A percentile compares a stretch with the other conserved stretches of the same genome.
phyloP scores from a whole-genome alignment of 2,113 vertebrate species.

The Cathartes aura region DNA sequence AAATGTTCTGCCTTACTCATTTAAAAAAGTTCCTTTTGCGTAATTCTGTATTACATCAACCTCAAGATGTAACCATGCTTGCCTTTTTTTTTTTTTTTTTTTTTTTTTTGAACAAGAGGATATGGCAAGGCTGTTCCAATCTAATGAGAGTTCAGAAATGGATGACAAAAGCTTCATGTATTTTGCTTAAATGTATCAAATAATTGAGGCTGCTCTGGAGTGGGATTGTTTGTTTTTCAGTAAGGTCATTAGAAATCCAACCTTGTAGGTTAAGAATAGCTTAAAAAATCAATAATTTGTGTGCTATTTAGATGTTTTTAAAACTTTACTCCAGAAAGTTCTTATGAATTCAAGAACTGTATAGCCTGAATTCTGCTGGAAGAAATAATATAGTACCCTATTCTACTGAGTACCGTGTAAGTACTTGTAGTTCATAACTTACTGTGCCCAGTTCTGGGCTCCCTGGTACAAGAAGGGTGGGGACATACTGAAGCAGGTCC shows the following conservation, averaged over 20 bases:
- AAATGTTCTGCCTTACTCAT: background rate
- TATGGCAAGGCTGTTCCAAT: background rate
- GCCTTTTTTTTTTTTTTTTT: background rate
- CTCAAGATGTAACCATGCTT: background rate
- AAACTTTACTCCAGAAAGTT: background rate
- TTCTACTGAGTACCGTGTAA: background rate
- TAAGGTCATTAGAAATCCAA: background rate
- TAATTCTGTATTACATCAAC: background rate
- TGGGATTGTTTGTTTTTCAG: background rate
- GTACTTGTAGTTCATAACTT: background rate
- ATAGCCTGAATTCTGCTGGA: background rate
- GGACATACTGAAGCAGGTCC: background rate
- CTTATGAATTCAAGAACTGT: background rate
- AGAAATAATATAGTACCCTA: background rate
- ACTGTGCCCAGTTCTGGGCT: background rate
- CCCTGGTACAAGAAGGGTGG: background rate
- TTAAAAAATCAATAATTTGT: background rate
- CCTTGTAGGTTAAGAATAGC: background rate
- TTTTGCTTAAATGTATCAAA: background rate
- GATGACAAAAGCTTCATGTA: background rate
- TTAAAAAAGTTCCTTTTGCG: background rate
- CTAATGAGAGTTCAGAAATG: background rate
- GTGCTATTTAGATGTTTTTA: background rate
- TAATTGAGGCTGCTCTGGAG: rapidly evolving
- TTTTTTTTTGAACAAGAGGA: background rate